A percentile compares a stretch with the other conserved stretches of the same genome.
Evolutionary conservation across 2,113 vertebrate genomes (phyloP).

Genomic region (Oreochromis aureus): DNA sequence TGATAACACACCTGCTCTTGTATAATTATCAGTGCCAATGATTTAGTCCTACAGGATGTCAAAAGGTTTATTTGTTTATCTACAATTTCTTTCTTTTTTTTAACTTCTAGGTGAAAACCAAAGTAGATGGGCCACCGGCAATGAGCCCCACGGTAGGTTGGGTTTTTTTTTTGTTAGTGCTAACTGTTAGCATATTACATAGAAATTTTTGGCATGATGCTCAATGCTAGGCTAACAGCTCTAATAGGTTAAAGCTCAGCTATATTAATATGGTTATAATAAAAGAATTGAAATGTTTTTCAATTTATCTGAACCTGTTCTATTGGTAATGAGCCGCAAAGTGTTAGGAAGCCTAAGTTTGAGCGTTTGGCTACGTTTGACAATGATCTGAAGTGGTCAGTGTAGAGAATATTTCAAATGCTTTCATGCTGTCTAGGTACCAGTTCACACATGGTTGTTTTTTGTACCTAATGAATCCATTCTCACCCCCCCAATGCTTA

Average conservation of each 20-base stretch:
- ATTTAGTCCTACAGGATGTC: not conserved
- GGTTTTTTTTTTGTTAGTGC: not conserved
- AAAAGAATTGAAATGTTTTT: not conserved
- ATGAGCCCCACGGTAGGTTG: slow-evolving; percentile 35
- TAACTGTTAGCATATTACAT: not conserved
- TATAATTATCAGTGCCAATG: not conserved
- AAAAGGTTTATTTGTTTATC: not conserved
- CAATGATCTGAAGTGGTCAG: not conserved
- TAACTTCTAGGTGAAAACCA: slow-evolving; percentile 24
- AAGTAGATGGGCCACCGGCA: slow-evolving; percentile 32
- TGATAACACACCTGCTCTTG: not conserved
- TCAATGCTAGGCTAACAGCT: not conserved
- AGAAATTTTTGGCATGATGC: not conserved
- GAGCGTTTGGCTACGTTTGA: not conserved
- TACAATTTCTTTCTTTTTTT: not conserved
- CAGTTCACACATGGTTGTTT: not conserved
- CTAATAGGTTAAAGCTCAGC: not conserved
- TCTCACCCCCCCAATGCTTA: not conserved
- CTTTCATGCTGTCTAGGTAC: not conserved
- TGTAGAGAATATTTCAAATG: not conserved
- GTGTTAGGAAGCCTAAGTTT: not conserved
- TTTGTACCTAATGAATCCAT: not conserved
- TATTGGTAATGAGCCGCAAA: not conserved
- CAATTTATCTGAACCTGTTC: not conserved
- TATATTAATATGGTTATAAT: not conserved